Percentiles rank a stretch among this genome's conserved stretches.
These are phyloP conservation scores for Crenichthys baileyi DNA, from an alignment of 2,797 vertebrate genomes.

Conservation along the genomic window DNA sequence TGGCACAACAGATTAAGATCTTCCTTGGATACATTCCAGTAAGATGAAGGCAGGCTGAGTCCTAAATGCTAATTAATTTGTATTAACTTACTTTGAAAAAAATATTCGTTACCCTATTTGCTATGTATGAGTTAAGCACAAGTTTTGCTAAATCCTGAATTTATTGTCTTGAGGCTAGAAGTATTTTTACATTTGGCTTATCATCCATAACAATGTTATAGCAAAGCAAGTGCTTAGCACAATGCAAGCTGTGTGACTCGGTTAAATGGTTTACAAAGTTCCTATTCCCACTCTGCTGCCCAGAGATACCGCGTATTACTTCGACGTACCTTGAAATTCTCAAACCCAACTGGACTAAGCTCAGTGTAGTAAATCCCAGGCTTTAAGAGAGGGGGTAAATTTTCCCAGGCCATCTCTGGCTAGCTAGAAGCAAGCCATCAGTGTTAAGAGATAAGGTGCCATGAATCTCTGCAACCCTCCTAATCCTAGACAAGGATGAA, in stretches of 20 bases:
- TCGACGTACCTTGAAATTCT: constrained; percentile 67
- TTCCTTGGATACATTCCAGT: constrained; percentile 73
- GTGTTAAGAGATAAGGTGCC: constrained; percentile 71
- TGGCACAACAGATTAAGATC: constrained; percentile 66
- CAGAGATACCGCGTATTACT: constrained; percentile 65
- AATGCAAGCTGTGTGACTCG: constrained; percentile 65
- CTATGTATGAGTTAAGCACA: constrained; percentile 4
- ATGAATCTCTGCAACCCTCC: constrained; percentile 65
- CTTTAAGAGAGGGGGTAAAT: constrained; percentile 59
- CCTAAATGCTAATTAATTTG: constrained; percentile 76
- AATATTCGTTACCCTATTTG: constrained; percentile 29
- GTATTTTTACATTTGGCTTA: constrained; percentile 68
- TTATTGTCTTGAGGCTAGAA: constrained; percentile 52
- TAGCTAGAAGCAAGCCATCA: constrained; percentile 63
- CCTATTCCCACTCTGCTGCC: constrained; percentile 64
- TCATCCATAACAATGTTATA: constrained; percentile 60
- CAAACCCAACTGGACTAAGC: constrained; percentile 63
- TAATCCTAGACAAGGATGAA: constrained; percentile 75
- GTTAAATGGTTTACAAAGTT: constrained; percentile 64
- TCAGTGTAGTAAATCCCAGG: constrained; percentile 62
- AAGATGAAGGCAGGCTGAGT: constrained; percentile 69
- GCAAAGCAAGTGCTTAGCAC: constrained; percentile 62
- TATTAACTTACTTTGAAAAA: constrained; percentile 42
- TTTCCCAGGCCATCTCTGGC: constrained; percentile 47
- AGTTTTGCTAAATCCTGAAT: constrained; percentile 45